A percentile compares a stretch with the other conserved stretches of the same genome.
These are phyloP conservation scores for Marronus borbonicus DNA, from an alignment of 2,888 invertebrate genomes.

Conservation along the genomic window DNA sequence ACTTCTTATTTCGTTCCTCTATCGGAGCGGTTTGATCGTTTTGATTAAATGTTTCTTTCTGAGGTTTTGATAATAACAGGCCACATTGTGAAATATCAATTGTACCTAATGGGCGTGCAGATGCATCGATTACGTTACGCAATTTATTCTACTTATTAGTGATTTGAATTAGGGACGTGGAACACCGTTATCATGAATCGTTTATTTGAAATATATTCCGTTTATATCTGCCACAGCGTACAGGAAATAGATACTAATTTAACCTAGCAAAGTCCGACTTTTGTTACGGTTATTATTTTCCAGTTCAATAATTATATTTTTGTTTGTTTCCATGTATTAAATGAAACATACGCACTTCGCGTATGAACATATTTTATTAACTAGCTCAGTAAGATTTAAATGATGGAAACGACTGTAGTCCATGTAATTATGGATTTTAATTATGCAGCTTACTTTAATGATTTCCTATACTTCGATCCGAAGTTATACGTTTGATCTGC, in stretches of 20 bases:
- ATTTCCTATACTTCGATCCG: no score
- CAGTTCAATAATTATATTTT: conserved; percentile 26
- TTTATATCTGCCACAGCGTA: conserved; percentile 22
- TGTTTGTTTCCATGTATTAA: neutral
- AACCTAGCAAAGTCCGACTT: conserved; percentile 30
- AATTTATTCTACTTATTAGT: conserved; percentile 20
- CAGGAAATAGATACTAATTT: conserved; percentile 35
- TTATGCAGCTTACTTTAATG: no score
- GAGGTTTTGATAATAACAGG: conserved; percentile 31
- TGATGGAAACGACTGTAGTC: no score
- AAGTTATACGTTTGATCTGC: no score
- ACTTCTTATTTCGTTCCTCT: no score
- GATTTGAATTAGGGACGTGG: conserved; percentile 38
- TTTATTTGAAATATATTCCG: conserved; percentile 23
- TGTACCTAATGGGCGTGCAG: conserved; percentile 18
- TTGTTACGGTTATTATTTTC: conserved; percentile 40
- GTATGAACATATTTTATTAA: neutral
- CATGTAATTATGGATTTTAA: no score
- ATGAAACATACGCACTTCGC: neutral
- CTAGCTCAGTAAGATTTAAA: neutral
- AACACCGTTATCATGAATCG: conserved; percentile 22
- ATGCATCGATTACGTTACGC: conserved; percentile 11
- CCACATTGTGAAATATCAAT: conserved; percentile 13
- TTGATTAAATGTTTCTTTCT: conserved; percentile 21
- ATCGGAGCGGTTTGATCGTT: conserved; percentile 7